Evolutionary conservation across 2,888 invertebrate species (phyloP).

Genomic region (Digitonthophagus gazella): DNA sequence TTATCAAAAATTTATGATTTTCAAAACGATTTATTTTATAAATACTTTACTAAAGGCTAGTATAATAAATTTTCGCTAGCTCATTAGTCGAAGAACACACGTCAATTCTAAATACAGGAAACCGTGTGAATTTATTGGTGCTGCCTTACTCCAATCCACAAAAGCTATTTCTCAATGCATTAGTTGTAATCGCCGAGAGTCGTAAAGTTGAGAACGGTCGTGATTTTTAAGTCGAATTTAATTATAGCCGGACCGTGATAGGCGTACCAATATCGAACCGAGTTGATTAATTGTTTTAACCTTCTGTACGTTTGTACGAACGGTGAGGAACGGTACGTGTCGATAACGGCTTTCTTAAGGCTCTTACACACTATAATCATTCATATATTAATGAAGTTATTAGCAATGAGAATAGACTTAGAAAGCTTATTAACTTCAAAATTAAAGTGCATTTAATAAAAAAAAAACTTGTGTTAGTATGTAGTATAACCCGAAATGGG

Average conservation of each 20-base stretch:
- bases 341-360: not conserved
- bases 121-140: not conserved
- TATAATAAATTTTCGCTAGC: not conserved
- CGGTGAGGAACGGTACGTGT: not conserved
- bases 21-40: too few species aligned
- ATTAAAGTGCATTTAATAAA: too few species aligned
- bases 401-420: too few species aligned
- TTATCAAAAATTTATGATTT: not conserved
- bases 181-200: constrained; percentile 14
- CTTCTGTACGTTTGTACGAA: constrained; percentile 10
- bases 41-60: too few species aligned
- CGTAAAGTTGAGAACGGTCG: constrained; percentile 8
- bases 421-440: too few species aligned
- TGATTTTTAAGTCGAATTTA: constrained; percentile 15
- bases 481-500: too few species aligned
- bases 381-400: too few species aligned
- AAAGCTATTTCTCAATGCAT: not conserved
- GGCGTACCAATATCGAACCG: constrained; percentile 13
- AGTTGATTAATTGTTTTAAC: constrained; percentile 15
- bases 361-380: not conserved
- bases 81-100: not conserved
- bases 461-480: too few species aligned
- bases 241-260: constrained; percentile 10
- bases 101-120: not conserved
- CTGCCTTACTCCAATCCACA: not conserved